Evolutionary conservation across 2,888 invertebrate genomes (phyloP).

Genomic region (Ornithoptera alexandrae): DNA sequence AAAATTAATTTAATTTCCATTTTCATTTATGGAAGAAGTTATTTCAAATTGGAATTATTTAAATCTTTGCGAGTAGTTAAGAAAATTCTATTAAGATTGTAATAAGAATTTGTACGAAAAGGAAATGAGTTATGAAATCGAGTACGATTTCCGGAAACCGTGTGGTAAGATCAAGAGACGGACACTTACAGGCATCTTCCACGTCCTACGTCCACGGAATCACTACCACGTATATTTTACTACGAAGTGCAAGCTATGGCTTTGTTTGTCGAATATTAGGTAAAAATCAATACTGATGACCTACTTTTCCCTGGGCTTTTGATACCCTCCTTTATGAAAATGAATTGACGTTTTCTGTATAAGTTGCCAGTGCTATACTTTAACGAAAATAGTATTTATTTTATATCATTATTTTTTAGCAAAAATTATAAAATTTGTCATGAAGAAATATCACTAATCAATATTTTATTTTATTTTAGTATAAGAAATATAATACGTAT

Average conservation of each 20-base stretch:
- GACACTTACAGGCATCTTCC: constrained; percentile 71
- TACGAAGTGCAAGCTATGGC: constrained; percentile 46
- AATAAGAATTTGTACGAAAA: constrained; percentile 35
- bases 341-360: constrained; percentile 36
- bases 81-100: constrained; percentile 11
- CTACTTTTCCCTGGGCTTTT: constrained; percentile 58
- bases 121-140: constrained; percentile 45
- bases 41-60: constrained; percentile 7
- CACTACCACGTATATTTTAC: constrained; percentile 47
- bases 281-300: constrained; percentile 73
- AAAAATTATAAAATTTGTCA: background rate
- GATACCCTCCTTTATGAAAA: constrained; percentile 39
- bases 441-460: background rate
- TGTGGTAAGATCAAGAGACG: constrained; percentile 46
- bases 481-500: no score
- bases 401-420: background rate
- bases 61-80: background rate
- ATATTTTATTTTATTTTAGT: no score
- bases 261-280: constrained; percentile 59
- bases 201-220: constrained; percentile 44
- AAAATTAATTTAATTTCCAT: constrained; percentile 3
- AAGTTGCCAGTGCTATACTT: constrained; percentile 14
- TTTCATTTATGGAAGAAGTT: background rate
- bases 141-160: constrained; percentile 52
- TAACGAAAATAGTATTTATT: background rate